These are phyloP conservation scores for Lates calcarifer DNA, from an alignment of 2,113 vertebrate species.

Conservation along the genomic window DNA sequence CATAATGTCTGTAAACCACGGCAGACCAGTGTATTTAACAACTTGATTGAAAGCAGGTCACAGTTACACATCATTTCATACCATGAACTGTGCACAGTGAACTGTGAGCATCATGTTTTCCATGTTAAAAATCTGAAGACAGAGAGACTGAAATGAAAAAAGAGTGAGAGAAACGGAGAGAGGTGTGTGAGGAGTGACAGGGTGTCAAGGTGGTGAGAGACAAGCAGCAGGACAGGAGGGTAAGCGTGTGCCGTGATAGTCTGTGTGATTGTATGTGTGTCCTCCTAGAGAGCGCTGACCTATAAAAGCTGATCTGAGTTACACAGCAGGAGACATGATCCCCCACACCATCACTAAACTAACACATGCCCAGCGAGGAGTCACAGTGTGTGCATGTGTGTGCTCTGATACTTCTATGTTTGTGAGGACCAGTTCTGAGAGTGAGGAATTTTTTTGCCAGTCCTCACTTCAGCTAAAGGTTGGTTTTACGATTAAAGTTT, in stretches of 20 bases:
- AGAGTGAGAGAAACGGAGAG: not conserved
- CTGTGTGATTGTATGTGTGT: conserved; percentile 27
- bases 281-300: conserved; percentile 57
- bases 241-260: conserved; percentile 7
- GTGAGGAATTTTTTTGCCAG: not conserved
- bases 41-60: not conserved
- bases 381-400: conserved; percentile 2
- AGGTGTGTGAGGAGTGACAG: conserved; percentile 28
- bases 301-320: conserved; percentile 63
- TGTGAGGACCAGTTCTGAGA: not conserved
- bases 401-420: not conserved
- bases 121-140: not conserved
- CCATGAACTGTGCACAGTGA: not conserved
- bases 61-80: not conserved
- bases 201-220: conserved; percentile 8
- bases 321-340: conserved; percentile 49
- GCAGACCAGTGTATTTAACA: too few species aligned
- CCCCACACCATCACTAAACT: conserved; percentile 40
- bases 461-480: not conserved
- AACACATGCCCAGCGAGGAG: conserved; percentile 9
- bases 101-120: not conserved
- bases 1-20: too few species aligned
- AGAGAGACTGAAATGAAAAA: not conserved
- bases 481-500: not conserved
- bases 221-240: conserved; percentile 23